Evolutionary conservation across 2,888 invertebrate species (phyloP), one percentile per base, ranked within the genome.

Genomic region (Synergus itoensis): DNA sequence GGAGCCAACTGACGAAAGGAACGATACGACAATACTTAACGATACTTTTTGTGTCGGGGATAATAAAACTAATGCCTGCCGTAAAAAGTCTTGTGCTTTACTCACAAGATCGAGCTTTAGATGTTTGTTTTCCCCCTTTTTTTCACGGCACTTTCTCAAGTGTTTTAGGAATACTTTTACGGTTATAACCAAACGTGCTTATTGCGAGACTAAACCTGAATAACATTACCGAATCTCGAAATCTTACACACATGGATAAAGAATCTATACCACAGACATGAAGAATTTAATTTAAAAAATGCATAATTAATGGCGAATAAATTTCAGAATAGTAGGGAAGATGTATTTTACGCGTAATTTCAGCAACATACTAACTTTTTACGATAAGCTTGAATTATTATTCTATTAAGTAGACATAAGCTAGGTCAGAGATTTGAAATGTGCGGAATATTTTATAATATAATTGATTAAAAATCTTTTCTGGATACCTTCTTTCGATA

Each of bases 1-100:
- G 81, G 45, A 81, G 76, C 48, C 67, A 77, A 28, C 80, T 69
- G 77, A 73, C 78, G 76, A 78, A 60, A 67, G 77, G n/a, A 48
- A 5, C 16, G 48, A 48, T 48, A 48, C 48, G 48, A 48, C 77
- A 65, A 36, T 64, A 67, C 79, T 82, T 82, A 82, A 83, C 80
- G 82, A 82, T 78, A 80, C 81, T 83, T 83, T 79, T 84, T 83
- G 80, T 78, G 83, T 79, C 77, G 76, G 73, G 84, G 83, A 85
- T 86, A 87, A 88, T 89, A 88, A 89, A 88, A 88, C 87, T 48
- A 89, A 89, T 85, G 84, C 82, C 81, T 69, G 77, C 82, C 86
- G 83, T 88, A 87, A 89, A 89, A 86, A 82, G 81, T 81, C 79
- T 81, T 83, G 81, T 82, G 80, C 81, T 82, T 82, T 81, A 86